Evolutionary conservation across 2,113 vertebrate species (phyloP).

Genomic region (Mormoops blainvillei): DNA sequence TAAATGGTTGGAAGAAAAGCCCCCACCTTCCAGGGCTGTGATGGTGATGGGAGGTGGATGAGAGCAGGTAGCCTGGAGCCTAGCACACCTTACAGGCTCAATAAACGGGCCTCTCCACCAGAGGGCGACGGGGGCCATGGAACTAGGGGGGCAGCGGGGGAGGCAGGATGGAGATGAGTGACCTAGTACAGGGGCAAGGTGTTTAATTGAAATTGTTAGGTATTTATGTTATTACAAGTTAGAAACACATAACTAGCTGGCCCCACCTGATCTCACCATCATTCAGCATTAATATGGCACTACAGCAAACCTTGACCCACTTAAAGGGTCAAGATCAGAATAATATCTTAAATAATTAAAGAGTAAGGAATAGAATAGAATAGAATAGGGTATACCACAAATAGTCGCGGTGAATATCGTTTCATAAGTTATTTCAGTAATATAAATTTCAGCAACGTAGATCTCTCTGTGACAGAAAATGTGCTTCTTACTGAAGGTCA

Average conservation of each 20-base stretch:
- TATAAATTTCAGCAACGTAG: not conserved
- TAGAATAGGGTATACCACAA: no score
- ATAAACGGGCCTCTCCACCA: not conserved
- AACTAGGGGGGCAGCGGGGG: not conserved
- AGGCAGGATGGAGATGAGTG: no score
- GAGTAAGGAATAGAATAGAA: not conserved
- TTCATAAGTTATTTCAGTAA: not conserved
- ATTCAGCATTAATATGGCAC: not conserved
- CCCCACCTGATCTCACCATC: not conserved
- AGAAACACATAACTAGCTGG: not conserved
- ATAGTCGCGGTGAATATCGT: not conserved
- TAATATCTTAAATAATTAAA: not conserved
- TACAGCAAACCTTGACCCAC: not conserved
- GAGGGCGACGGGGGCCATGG: rapidly evolving
- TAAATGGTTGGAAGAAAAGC: not conserved
- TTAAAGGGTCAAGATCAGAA: not conserved
- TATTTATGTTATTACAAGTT: not conserved
- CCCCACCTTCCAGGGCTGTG: no score
- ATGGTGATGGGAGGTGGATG: not conserved
- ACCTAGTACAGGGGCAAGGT: no score
- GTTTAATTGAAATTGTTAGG: not conserved
- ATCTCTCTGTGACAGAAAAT: not conserved
- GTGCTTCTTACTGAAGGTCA: not conserved
- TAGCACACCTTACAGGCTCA: rapidly evolving
- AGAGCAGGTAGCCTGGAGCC: not conserved